Evolutionary conservation across 2,888 invertebrate species (phyloP).

Genomic region (Cheilosia scutellata): DNA sequence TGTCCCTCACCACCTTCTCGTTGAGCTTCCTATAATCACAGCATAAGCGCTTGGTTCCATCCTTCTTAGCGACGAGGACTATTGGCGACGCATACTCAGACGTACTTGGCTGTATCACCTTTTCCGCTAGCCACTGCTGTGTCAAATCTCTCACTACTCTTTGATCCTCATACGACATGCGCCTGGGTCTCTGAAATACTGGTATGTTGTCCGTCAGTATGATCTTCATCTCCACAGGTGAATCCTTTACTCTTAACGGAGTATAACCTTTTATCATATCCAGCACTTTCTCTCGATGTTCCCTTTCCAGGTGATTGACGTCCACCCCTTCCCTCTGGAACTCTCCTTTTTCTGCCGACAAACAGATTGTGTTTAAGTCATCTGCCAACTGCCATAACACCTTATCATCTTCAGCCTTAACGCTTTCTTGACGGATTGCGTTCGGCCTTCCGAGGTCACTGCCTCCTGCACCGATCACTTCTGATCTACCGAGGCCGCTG

Average conservation of each 20-base stretch:
- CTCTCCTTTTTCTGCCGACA: constrained; percentile 15
- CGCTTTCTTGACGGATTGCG: background rate
- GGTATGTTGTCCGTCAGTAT: background rate
- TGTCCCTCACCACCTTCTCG: too few species aligned
- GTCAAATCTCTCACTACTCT: too few species aligned
- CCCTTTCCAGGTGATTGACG: constrained; percentile 5
- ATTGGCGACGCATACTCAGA: too few species aligned
- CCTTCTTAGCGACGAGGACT: too few species aligned
- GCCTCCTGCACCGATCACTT: too few species aligned
- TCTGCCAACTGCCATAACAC: background rate
- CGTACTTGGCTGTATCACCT: too few species aligned
- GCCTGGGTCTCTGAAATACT: too few species aligned
- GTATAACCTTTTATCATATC: constrained; percentile 12
- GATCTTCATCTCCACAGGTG: constrained; percentile 12
- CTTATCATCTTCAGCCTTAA: too few species aligned
- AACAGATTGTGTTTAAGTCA: constrained; percentile 12
- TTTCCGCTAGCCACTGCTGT: too few species aligned
- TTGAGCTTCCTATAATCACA: too few species aligned
- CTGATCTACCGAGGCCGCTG: background rate
- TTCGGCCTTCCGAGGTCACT: constrained; percentile 7
- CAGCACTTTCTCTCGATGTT: background rate
- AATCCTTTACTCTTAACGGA: background rate
- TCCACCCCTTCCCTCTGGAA: background rate
- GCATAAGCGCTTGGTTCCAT: too few species aligned
- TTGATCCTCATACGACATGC: too few species aligned